A percentile compares a stretch with the other conserved stretches of the same genome.
Conservation (phyloP, 2,113 vertebrate genomes). For the Cyanoramphus novaezelandiae region DNA sequence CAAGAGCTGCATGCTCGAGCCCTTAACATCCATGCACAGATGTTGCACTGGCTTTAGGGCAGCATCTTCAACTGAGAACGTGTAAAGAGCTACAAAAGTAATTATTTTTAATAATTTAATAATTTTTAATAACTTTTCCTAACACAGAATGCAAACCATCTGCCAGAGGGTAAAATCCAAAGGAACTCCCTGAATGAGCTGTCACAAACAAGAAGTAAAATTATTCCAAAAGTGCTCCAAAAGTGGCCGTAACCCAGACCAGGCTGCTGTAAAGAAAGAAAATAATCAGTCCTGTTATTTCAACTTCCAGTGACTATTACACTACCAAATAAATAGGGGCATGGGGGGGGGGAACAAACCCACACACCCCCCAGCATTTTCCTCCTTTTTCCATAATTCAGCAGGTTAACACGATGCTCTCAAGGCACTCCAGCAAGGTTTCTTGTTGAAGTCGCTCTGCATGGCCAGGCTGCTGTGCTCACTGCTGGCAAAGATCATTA, state of each 20-base stretch:
- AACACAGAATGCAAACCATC: neutral
- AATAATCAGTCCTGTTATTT: neutral
- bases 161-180: neutral
- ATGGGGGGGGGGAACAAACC: neutral
- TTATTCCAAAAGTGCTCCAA: neutral
- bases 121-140: too few species aligned
- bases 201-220: neutral
- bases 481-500: neutral
- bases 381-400: neutral
- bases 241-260: neutral
- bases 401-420: neutral
- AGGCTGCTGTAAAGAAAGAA: neutral
- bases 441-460: neutral
- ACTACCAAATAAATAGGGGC: neutral
- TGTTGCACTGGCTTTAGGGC: neutral
- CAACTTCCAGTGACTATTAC: neutral
- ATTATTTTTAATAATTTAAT: too few species aligned
- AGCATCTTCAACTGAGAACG: neutral
- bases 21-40: neutral
- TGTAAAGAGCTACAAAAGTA: neutral
- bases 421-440: neutral
- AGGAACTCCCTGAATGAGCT: neutral
- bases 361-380: neutral
- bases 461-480: fast-evolving
- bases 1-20: neutral